Base-by-base conservation (phyloP, 2,888 invertebrate genomes). In the Plagiodera versicolora region DNA sequence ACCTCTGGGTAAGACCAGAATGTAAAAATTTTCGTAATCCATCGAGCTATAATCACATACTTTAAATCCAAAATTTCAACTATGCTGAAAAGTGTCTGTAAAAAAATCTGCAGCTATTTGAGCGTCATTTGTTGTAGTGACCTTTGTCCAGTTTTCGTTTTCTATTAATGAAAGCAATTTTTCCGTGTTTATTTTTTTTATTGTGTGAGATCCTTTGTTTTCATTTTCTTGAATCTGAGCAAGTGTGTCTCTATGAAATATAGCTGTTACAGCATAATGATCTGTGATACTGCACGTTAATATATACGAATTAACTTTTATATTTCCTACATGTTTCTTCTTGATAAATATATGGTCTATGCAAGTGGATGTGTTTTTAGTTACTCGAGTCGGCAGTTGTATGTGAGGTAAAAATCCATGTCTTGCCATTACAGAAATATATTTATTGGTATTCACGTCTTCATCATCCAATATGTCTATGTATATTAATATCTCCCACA, bases 351-450 rank as follows among this genome's bases (percentile, higher is more conserved):
- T 39, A 14, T 39, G 39, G 50, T 50, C 50, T 50, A 50, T 30
- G 50, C 50, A 50, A 28, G 50, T 39, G 14, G 39, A 39, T 44
- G 44, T 49, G 20, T 56, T 39, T 49, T 56, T 20, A 56, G 56
- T 49, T 56, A 56, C 56, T 49, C 56, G 39, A 35, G 56, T 56
- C 39, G 56, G 56, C 24, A 35, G 56, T 39, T 68, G 35, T 56
- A 49, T 50, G 50, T 56, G 30, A 50, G 56, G 56, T 49, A 50
- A 56, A 56, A 56, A 56, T 56, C 56, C 56, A 30, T 51, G 51
- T 57, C 45, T 57, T 30, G 50, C 57, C 57, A 57, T 57, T 51
- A 57, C 45, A 57, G 57, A 57, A 49, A 57, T 39, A 50, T 50
- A 57, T 57, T 57, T 50, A 50, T 57, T 50, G 45, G 44, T 57